Evolutionary conservation across 2,797 vertebrate species (phyloP).

Genomic region (Chloroceryle amazona): DNA sequence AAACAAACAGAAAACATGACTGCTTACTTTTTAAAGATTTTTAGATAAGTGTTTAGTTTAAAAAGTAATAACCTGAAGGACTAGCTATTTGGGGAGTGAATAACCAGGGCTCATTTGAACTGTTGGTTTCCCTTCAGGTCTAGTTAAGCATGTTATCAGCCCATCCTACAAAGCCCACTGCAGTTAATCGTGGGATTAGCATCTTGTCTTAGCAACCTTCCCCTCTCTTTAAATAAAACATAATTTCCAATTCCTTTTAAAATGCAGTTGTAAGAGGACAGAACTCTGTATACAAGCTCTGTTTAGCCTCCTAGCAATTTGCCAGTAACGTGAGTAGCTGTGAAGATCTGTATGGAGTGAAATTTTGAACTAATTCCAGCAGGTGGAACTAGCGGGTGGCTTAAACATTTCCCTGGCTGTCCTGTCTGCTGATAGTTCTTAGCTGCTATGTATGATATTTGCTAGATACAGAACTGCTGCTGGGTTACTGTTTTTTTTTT

Average conservation of each 20-base stretch:
- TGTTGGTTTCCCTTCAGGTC: not conserved
- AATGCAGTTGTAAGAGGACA: not conserved
- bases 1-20: not conserved
- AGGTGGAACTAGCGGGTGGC: conserved; percentile 39
- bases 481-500: not conserved
- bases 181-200: not conserved
- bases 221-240: conserved; percentile 6
- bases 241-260: not conserved
- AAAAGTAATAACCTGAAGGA: not conserved
- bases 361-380: conserved; percentile 62
- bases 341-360: not conserved
- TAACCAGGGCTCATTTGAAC: not conserved
- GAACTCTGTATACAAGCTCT: not conserved
- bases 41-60: not conserved
- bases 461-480: not conserved
- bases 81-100: not conserved
- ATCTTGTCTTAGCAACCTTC: not conserved
- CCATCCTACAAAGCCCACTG: not conserved
- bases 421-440: not conserved
- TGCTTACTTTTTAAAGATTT: not conserved
- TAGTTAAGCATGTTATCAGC: not conserved
- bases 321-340: conserved; percentile 28
- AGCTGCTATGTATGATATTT: not conserved
- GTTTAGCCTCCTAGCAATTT: conserved; percentile 13
- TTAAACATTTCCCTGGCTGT: not conserved